Evolutionary conservation across 2,113 vertebrate species (phyloP), one percentile per base, ranked within the genome.

Genomic region (Fukomys damarensis): DNA sequence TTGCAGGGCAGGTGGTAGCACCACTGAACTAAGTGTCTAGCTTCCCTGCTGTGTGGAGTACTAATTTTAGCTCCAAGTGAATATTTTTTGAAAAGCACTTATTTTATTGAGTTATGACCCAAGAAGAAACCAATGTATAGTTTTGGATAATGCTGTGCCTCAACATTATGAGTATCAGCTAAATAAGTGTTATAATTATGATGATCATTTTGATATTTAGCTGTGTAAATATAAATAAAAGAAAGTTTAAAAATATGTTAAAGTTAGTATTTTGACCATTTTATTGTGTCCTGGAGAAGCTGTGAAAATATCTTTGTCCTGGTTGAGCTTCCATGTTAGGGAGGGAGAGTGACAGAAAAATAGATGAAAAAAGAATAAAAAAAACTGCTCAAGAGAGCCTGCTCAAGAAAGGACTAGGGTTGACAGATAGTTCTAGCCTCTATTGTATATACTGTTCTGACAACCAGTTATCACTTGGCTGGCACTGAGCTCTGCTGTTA

Each of bases 61-160:
- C 12, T 88, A 32, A 65, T 41, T 80, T 72, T 85, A 89, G 12
- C 24, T 70, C 38, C 93, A 28, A 30, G 14, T 83, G 79, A 87
- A 41, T n/a, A 89, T 72, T 30, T 76, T 86, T 82, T 68, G 68
- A 70, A 84, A 74, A 65, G 58, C 13, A 59, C 41, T 59, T 95
- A 41, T 81, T 74, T 89, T 96, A 88, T 63, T 93, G 93, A 87
- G 13, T 94, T 83, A 72, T 20, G 61, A 20, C 63, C 24, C 74
- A 76, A 70, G 12, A 84, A 94, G 41, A 93, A 77, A 0, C 6
- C 26, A 83, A 2, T 70, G 88, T 94, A 88, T 89, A n/a, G 16
- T 93, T 52, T 86, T 65, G 38, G 54, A 77, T 84, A 86, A 76
- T 77, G 24, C 28, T 96, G 0, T 90, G 66, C 41, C 6, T 14